Base-by-base conservation (phyloP, 2,113 vertebrate genomes). In the Corythornis cristatus region DNA sequence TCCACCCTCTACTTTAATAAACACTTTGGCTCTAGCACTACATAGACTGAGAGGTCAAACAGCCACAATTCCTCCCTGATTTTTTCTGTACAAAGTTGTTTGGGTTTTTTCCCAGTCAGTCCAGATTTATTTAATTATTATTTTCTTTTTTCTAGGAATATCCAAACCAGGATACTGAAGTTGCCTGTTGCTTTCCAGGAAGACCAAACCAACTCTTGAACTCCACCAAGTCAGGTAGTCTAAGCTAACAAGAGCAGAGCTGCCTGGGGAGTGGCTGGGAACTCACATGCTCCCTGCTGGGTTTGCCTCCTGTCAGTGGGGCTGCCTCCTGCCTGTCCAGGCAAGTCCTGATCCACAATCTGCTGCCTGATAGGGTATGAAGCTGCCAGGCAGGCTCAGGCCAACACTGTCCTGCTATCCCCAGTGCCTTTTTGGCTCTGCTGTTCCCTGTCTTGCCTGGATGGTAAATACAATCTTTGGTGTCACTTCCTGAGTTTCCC, bases 371-470 rank as follows among this genome's bases (percentile, higher is more conserved):
- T 9, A 31, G 51, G 1, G 0, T 33, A 31, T 0, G 15, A 4
- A 83, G 3, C 28, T 19, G 57, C 71, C 57, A 19, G 45, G 17
- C 12, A 13, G 1, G 2, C 40, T 65, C 78, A 35, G 20, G 35
- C 23, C 51, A 17, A 11, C 1, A 11, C 48, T 58, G 0, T 25
- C 13, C 64, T n/a, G 28, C 2, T 12, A 3, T 11, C 72, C 65
- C 5, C 15, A 53, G 18, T 22, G 78, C n/a, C 31, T 26, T 35
- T 35, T 37, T 26, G 79, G 35, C n/a, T 62, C 61, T 57, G 28
- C 28, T 48, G 4, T 9, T 23, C 33, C 3, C n/a, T 31, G n/a
- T 8, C 42, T 50, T 15, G 26, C 3, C 73, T 40, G 42, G 54
- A 15, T 16, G 14, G 25, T 64, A 28, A 37, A 37, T 28, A 5